Base-by-base conservation (phyloP, 2,113 vertebrate species). In the Burhinus oedicnemus region DNA sequence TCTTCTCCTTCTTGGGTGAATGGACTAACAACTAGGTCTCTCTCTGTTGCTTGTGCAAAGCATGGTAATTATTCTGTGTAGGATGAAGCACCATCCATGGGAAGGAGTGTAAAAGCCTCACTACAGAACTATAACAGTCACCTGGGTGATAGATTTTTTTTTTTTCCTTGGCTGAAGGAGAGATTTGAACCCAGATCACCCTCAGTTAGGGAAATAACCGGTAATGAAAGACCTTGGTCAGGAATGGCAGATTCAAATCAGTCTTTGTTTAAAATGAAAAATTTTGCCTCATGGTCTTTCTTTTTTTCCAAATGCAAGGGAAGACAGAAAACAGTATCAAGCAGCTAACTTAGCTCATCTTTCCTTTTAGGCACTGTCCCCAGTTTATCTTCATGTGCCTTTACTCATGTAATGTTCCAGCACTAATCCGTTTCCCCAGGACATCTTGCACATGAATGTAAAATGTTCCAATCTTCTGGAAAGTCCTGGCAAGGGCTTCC, bases 381-480 rank as follows among this genome's bases (percentile, higher is more conserved):
- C 52, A n/a, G 5, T 72, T 82, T 76, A 27, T 60, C 12, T 72
- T 70, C 13, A 8, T 2, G 13, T 36, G 15, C 36, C 36, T 75
- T 92, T 81, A 51, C 44, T 82, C 0, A 0, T 1, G 0, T 23
- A 57, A 40, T 0, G 0, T 69, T 90, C 52, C 58, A 58, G 27
- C 34, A 21, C 25, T 92, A 69, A 77, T 58, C 62, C 4, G 1
- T 70, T 83, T 92, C 45, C 78, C 40, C 30, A 64, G 70, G 60
- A 85, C 66, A 85, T 77, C 36, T 81, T 86, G 71, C 54, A 34
- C 15, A 61, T 45, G 47, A 76, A 55, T 16, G 12, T 11, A 72
- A 94, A 76, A 40, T 3, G 3, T 25, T 57, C 44, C 40, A 83
- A 8, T 77, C 36, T 83, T 71, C 52, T 69, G 62, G 27, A 40